Conservation (phyloP, 2,888 invertebrate species). For the Callosobruchus maculatus region DNA sequence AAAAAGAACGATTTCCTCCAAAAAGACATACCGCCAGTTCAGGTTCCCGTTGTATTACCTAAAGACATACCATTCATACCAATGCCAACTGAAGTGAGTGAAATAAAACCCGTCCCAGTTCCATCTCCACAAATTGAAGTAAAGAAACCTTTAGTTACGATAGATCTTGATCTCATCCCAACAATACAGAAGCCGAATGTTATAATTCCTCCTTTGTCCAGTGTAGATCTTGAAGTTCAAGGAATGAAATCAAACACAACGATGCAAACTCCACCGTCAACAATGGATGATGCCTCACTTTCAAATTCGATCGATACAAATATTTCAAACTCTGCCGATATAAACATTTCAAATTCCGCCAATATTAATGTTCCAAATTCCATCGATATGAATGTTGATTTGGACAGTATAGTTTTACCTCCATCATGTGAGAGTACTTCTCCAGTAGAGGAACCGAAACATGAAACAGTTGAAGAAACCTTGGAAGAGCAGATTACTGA, state of each 20-base stretch:
- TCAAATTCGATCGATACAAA: background rate
- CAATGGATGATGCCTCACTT: background rate
- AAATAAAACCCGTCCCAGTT: constrained; percentile 26
- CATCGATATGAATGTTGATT: background rate
- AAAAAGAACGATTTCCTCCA: background rate
- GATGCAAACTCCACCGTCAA: background rate
- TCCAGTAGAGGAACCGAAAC: background rate
- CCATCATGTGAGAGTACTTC: constrained; percentile 2
- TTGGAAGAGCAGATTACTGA: no score
- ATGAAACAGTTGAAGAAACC: background rate
- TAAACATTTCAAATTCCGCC: background rate
- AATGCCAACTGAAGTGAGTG: constrained; percentile 18
- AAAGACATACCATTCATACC: constrained; percentile 25
- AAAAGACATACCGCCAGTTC: background rate
- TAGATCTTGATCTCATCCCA: background rate
- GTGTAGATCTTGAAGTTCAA: background rate
- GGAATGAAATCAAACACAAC: background rate
- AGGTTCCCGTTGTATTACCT: constrained; percentile 7
- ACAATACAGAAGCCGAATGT: background rate
- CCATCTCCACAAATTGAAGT: constrained; percentile 24
- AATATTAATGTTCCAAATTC: background rate
- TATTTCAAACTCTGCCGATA: no score
- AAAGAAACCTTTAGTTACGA: constrained; percentile 9
- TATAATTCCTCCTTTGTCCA: background rate
- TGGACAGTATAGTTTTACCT: constrained; percentile 10